Conservation (phyloP, 64 coral and sea anemone species). For the Pocillopora damicornis region DNA sequence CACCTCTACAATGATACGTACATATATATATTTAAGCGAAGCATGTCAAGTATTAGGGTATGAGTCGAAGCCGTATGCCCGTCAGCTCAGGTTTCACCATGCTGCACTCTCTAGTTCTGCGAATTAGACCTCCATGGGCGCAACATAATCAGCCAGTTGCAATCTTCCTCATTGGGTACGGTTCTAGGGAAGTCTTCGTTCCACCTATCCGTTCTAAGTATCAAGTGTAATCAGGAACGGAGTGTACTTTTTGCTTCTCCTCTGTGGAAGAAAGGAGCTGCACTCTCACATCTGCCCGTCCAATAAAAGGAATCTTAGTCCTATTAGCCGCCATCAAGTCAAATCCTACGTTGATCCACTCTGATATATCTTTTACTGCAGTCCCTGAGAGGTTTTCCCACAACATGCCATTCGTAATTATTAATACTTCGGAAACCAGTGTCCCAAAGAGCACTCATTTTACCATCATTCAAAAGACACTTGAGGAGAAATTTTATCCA, state of each 20-base stretch:
- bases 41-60: too few relatives aligned
- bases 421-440: conserved; percentile 12
- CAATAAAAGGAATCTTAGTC: conserved; percentile 63
- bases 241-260: conserved; percentile 17
- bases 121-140: too few relatives aligned
- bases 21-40: too few relatives aligned
- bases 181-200: not conserved
- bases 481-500: too few relatives aligned
- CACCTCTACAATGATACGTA: too few relatives aligned
- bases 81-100: too few relatives aligned
- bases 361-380: conserved; percentile 28
- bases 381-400: conserved; percentile 20
- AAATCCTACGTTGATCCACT: conserved; percentile 22
- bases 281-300: conserved; percentile 25
- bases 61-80: too few relatives aligned
- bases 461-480: not conserved
- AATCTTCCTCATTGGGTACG: not conserved
- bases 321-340: conserved; percentile 20
- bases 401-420: conserved; percentile 22
- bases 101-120: too few relatives aligned
- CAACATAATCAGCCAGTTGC: too few relatives aligned
- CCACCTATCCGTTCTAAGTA: not conserved
- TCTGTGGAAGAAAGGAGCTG: conserved; percentile 12
- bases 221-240: conserved; percentile 54
- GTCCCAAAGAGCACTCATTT: not conserved